phyloP scores from a whole-genome alignment of 2,797 vertebrate genomes.

The Potorous gilbertii region DNA sequence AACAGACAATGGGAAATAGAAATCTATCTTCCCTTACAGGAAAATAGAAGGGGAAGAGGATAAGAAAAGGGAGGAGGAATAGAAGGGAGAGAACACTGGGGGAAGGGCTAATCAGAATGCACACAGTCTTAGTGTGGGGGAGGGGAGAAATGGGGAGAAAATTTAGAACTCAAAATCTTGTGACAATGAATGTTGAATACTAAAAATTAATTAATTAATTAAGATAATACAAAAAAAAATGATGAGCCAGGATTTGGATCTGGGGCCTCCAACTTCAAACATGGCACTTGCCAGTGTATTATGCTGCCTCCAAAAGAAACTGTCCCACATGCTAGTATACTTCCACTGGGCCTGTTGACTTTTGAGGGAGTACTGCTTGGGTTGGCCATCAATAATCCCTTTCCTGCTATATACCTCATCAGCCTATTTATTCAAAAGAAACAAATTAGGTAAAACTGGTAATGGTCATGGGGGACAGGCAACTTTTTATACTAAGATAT shows the following conservation, averaged over 20 bases:
- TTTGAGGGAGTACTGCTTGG: neutral
- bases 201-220: too few species aligned
- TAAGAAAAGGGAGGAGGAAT: too few species aligned
- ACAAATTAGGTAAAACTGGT: neutral
- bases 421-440: neutral
- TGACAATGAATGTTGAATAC: too few species aligned
- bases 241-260: neutral
- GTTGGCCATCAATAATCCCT: neutral
- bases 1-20: too few species aligned
- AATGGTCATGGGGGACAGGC: neutral
- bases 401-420: neutral
- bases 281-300: neutral
- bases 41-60: too few species aligned
- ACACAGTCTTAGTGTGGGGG: too few species aligned
- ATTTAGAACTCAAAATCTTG: too few species aligned
- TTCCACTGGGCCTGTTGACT: neutral
- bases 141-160: too few species aligned
- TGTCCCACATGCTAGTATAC: neutral
- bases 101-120: too few species aligned
- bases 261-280: neutral
- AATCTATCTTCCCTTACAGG: too few species aligned
- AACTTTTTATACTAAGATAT: neutral
- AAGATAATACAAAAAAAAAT: neutral
- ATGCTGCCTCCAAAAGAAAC: neutral
- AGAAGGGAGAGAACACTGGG: too few species aligned